phyloP scores from a whole-genome alignment of 2,888 invertebrate species.

The Digitonthophagus gazella region DNA sequence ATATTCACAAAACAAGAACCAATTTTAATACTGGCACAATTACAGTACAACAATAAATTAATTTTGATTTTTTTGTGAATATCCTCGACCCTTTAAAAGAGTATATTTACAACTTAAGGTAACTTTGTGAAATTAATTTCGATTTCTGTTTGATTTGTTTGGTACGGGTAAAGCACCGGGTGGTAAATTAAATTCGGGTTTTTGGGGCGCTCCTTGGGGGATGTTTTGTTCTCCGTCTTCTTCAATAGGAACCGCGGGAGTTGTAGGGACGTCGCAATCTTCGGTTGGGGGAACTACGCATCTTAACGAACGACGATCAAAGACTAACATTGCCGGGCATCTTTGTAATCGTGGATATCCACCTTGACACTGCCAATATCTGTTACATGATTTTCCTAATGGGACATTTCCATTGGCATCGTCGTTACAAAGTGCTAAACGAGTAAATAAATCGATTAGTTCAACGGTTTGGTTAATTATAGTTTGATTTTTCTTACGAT shows the following conservation, averaged over 20 bases:
- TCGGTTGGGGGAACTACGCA: conserved; percentile 89
- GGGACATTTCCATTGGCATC: conserved; percentile 90
- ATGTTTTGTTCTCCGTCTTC: conserved; percentile 53
- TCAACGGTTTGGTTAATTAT: conserved; percentile 2
- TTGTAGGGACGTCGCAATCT: conserved; percentile 83
- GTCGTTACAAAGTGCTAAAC: conserved; percentile 82
- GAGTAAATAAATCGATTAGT: conserved; percentile 4
- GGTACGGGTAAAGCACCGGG: conserved; percentile 50
- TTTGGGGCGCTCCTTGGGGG: conserved; percentile 34
- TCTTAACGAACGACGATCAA: conserved; percentile 75
- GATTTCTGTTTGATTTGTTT: conserved; percentile 38
- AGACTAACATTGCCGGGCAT: conserved; percentile 88
- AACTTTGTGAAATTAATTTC: conserved; percentile 26
- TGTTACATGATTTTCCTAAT: conserved; percentile 87
- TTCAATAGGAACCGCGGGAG: conserved; percentile 64
- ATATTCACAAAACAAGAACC: no score
- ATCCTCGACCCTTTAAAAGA: neutral
- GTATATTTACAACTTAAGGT: neutral
- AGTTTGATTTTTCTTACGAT: conserved; percentile 68
- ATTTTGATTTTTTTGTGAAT: neutral
- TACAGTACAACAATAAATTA: no score
- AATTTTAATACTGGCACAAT: no score
- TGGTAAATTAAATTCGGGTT: conserved; percentile 43
- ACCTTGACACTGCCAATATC: conserved; percentile 93
- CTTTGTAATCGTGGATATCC: conserved; percentile 89